These are phyloP conservation scores for Cranoglanis bouderius DNA, from an alignment of 2,113 vertebrate genomes.

Conservation along the genomic window DNA sequence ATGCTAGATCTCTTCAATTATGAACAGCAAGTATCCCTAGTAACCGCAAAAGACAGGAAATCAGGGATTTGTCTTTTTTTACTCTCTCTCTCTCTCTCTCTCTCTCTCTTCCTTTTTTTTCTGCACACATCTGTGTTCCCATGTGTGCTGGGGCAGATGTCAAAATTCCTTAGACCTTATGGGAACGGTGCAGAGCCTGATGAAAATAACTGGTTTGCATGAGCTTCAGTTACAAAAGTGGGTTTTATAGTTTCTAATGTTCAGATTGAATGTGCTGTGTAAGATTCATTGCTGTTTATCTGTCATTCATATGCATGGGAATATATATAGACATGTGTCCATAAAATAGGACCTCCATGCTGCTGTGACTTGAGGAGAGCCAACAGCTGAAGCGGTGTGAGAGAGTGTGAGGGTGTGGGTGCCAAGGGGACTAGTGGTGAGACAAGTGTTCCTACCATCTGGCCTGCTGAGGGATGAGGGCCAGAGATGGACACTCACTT, in stretches of 20 bases:
- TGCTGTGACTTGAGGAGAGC: constrained; percentile 29
- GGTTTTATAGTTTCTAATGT: neutral
- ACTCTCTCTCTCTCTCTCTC: neutral
- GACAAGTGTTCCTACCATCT: constrained; percentile 54
- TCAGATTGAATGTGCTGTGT: neutral
- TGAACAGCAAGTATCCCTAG: constrained; percentile 37
- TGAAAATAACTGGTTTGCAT: constrained; percentile 50
- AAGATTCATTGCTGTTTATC: neutral
- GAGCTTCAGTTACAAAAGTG: constrained; percentile 15
- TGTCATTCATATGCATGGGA: neutral
- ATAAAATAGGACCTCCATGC: constrained; percentile 38
- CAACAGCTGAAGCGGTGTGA: constrained; percentile 48
- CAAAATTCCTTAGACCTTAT: constrained; percentile 55
- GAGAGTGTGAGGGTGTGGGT: constrained; percentile 25
- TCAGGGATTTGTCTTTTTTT: constrained; percentile 43
- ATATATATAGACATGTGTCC: neutral
- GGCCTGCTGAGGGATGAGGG: constrained; percentile 48
- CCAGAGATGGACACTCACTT: constrained; percentile 40
- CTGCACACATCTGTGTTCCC: constrained; percentile 57
- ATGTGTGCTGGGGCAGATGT: constrained; percentile 54
- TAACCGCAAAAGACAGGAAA: constrained; percentile 44
- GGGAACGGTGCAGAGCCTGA: constrained; percentile 49
- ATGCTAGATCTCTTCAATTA: constrained; percentile 33
- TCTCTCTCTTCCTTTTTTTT: constrained; percentile 6
- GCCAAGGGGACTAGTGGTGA: constrained; percentile 36